Base-by-base conservation (phyloP, 2,113 vertebrate species). In the Eclectus roratus region DNA sequence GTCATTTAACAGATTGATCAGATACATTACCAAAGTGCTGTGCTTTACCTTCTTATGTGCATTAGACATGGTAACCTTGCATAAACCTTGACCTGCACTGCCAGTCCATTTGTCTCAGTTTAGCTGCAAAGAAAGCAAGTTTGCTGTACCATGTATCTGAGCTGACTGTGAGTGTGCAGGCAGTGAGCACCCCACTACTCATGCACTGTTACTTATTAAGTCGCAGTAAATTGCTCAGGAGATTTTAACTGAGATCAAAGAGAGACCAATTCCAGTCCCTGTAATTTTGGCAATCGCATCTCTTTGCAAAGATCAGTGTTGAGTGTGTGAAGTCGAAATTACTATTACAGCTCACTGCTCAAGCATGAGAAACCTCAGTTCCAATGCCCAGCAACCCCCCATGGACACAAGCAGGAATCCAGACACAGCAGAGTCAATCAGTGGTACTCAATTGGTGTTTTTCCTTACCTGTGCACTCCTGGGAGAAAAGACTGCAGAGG, bases 231-330 rank as follows among this genome's bases (percentile, higher is more conserved):
- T 78, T 78, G 86, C 50, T 80, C 68, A 10, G 91, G 88, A 2
- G 6, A 81, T 86, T 89, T 80, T 89, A 84, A 61, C 10, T 1
- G 71, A 93, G 89, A 95, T 96, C 89, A 96, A 96, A 94, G 79
- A 17, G 39, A 91, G 55, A 85, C 33, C 37, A 80, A 92, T 80
- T 69, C 52, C 78, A 6, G 4, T 24, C 39, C 43, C 60, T 31
- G 50, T 49, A 53, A 80, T 89, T 89, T 24, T 80, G 81, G 74
- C 74, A 93, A 89, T 5, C 88, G 41, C 71, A 77, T 71, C 76
- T 90, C 94, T 93, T 80, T 47, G 41, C 79, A 95, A 95, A 88
- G 86, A 96, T 46, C 68, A 80, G 13, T 17, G 33, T 27, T 35
- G 43, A 94, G 39, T 0, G 0, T 6, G 23, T 52, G 33, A 68